These are phyloP conservation scores for Leptopterna dolabrata DNA, from an alignment of 2,888 invertebrate genomes.

Conservation along the genomic window DNA sequence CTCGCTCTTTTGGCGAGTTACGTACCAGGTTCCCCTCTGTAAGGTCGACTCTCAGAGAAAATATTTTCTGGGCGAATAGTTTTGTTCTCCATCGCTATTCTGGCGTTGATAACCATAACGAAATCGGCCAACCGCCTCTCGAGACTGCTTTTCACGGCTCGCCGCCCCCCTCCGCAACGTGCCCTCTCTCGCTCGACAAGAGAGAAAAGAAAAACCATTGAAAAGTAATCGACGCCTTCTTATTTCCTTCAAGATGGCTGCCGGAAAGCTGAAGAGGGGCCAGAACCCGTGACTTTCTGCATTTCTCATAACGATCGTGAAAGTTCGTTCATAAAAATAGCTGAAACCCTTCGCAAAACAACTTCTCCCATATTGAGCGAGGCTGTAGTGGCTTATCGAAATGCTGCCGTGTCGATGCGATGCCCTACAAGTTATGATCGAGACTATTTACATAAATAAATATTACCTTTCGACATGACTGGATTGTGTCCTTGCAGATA, in stretches of 20 bases:
- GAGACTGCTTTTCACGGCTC: not conserved
- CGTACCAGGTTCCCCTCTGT: no score
- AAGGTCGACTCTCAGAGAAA: not conserved
- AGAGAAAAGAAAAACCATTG: slow-evolving; percentile 1
- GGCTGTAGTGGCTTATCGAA: no score
- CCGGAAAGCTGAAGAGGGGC: not conserved
- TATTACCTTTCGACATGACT: no score
- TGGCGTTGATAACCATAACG: slow-evolving; percentile 19
- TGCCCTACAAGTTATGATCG: no score
- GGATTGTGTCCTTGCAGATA: no score
- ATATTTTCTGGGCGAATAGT: not conserved
- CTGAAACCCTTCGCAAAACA: no score
- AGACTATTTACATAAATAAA: no score
- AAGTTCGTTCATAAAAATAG: no score
- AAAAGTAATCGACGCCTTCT: not conserved
- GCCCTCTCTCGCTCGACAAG: not conserved
- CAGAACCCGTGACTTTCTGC: not conserved
- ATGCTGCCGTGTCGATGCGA: no score
- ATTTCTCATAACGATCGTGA: no score
- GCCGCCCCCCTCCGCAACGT: not conserved
- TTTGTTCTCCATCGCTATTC: not conserved
- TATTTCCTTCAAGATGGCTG: not conserved
- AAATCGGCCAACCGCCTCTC: slow-evolving; percentile 10
- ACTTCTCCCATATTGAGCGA: no score
- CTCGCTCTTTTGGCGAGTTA: no score